These are phyloP conservation scores for Crax fasciolata DNA, from an alignment of 2,797 vertebrate species.

Conservation along the genomic window DNA sequence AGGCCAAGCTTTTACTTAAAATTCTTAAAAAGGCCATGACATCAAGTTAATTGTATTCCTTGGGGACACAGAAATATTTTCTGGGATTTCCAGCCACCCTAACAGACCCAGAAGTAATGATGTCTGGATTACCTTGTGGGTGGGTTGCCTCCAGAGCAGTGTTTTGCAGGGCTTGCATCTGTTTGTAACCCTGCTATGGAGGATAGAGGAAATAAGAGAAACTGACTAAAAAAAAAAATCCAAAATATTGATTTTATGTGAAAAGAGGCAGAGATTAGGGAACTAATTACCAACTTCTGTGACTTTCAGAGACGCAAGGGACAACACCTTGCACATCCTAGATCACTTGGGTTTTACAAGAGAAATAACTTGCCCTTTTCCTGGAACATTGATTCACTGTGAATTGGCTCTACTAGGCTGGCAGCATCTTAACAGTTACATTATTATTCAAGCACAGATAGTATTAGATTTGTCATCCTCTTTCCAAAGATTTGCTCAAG, in stretches of 20 bases:
- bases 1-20: conserved; percentile 29
- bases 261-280: background rate
- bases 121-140: background rate
- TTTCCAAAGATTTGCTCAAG: background rate
- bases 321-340: background rate
- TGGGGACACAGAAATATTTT: background rate
- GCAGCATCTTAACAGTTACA: background rate
- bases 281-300: background rate
- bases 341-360: background rate
- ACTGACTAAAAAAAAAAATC: background rate
- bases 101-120: conserved; percentile 31
- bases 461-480: background rate
- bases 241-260: background rate
- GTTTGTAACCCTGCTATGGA: background rate
- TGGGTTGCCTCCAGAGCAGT: background rate
- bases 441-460: background rate
- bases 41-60: conserved; percentile 18
- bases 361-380: background rate
- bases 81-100: conserved; percentile 11
- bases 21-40: background rate
- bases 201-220: background rate
- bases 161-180: background rate
- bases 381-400: background rate
- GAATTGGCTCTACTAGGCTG: background rate
- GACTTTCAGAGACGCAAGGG: background rate